Percentiles rank a stretch among this genome's conserved stretches.
phyloP scores from a whole-genome alignment of 2,797 vertebrate species.

The Girardinus metallicus region DNA sequence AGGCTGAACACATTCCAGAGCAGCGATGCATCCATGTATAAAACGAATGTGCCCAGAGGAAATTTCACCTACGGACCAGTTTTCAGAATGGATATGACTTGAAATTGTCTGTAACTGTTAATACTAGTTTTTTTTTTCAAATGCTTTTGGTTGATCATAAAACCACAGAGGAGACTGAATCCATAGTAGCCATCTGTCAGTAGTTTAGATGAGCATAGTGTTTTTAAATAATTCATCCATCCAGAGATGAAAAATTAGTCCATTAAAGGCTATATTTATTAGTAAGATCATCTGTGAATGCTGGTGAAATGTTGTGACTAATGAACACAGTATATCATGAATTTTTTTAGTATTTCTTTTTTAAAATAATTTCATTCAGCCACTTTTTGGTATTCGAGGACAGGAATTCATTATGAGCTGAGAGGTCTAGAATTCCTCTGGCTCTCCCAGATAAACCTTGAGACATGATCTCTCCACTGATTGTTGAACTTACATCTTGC shows the following conservation, averaged over 20 bases:
- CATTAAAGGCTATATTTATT: neutral
- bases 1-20: constrained; percentile 79
- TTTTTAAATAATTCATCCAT: neutral
- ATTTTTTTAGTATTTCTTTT: neutral
- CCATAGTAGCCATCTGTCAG: neutral
- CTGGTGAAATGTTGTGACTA: neutral
- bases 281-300: neutral
- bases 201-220: neutral
- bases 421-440: neutral
- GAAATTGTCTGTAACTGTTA: constrained; percentile 1
- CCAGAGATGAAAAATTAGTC: neutral
- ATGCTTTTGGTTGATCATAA: neutral
- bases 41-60: constrained; percentile 64
- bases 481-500: neutral
- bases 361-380: neutral
- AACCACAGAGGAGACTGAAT: neutral
- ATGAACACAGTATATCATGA: neutral
- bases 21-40: constrained; percentile 70
- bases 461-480: neutral
- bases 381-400: neutral
- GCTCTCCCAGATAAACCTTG: neutral
- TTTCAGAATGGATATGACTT: constrained; percentile 17
- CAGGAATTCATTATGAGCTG: neutral
- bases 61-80: constrained; percentile 28
- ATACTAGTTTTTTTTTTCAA: neutral